Evolutionary conservation across 2,797 vertebrate species (phyloP).

Genomic region (Lepilemur ruficaudatus): DNA sequence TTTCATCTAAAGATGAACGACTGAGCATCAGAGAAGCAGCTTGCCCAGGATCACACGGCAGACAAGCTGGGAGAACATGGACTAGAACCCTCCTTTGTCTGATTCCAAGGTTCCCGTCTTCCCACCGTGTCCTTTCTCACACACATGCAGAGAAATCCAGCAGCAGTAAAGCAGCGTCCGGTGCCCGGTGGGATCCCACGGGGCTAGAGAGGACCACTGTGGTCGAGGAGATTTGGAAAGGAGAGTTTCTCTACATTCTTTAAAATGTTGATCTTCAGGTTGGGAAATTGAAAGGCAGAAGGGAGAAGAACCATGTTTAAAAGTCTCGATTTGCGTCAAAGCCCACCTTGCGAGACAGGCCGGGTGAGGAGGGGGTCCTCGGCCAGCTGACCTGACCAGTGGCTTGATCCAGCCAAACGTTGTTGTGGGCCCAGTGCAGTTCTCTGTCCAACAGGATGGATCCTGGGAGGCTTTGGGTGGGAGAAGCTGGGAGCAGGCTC

Average conservation of each 20-base stretch:
- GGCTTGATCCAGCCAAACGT: neutral
- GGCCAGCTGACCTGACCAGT: neutral
- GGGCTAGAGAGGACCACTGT: rapidly evolving
- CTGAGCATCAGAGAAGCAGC: neutral
- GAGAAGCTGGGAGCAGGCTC: neutral
- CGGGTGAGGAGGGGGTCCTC: rapidly evolving
- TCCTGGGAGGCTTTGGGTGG: neutral
- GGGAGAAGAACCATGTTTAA: neutral
- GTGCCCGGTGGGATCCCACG: rapidly evolving
- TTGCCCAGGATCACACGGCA: neutral
- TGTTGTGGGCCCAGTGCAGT: neutral
- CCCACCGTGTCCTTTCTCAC: rapidly evolving
- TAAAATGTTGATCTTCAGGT: neutral
- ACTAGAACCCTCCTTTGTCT: neutral
- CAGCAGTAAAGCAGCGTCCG: neutral
- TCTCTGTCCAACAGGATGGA: neutral
- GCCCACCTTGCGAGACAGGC: neutral
- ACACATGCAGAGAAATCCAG: neutral
- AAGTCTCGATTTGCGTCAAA: neutral
- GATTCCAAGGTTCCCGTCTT: neutral
- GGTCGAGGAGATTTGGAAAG: neutral
- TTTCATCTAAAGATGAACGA: neutral
- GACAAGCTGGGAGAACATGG: neutral
- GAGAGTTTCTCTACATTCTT: neutral
- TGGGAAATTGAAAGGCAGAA: neutral